Evolutionary conservation across 2,888 invertebrate species (phyloP).

Genomic region (Tinea semifulvella): DNA sequence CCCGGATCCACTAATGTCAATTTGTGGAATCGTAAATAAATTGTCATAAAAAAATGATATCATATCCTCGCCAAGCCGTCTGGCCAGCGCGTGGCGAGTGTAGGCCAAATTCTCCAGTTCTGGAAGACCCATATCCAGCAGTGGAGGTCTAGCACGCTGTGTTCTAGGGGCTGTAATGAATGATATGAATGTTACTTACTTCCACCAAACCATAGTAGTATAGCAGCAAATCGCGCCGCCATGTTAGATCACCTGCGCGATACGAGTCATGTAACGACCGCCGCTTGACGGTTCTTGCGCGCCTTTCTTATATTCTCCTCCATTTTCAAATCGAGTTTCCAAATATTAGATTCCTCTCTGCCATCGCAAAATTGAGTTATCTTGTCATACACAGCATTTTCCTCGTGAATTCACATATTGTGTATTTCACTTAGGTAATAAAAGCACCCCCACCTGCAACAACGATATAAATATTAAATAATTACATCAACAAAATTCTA

Average conservation of each 20-base stretch:
- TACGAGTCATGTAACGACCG: slow-evolving; percentile 45
- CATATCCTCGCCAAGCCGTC: no score
- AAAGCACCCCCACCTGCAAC: no score
- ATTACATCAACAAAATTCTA: no score
- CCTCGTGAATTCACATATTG: not conserved
- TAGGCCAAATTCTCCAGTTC: no score
- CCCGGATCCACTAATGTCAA: no score
- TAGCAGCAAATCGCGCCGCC: slow-evolving; percentile 47
- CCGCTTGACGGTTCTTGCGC: slow-evolving; percentile 32
- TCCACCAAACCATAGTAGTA: slow-evolving; percentile 54
- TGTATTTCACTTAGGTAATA: slow-evolving; percentile 5
- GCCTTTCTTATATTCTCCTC: slow-evolving; percentile 32
- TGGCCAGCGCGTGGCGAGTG: no score
- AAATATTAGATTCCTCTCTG: slow-evolving; percentile 31
- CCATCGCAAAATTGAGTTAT: slow-evolving; percentile 31
- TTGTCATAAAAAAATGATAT: no score
- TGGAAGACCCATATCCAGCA: no score
- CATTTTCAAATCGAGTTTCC: slow-evolving; percentile 38
- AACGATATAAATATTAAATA: no score
- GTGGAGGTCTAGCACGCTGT: no score
- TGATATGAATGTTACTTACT: slow-evolving; percentile 50
- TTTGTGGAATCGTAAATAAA: no score
- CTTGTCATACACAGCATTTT: slow-evolving; percentile 18
- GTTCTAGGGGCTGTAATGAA: no score
- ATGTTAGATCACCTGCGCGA: slow-evolving; percentile 33